Conservation (phyloP, 1,140 invertebrate species). For the Dendrolimus punctatus region DNA sequence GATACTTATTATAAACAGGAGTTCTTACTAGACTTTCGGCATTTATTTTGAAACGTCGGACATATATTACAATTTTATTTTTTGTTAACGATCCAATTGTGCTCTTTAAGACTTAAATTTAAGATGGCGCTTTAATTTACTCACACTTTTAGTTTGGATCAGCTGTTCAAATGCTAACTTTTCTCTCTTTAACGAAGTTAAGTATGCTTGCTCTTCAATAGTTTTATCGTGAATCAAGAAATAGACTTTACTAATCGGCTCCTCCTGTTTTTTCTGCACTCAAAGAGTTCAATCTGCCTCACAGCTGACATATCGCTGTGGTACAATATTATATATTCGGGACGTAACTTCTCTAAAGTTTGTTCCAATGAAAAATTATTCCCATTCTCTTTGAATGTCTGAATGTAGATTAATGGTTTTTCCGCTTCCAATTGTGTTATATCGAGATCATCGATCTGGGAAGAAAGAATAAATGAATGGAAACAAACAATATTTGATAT, state of each 20-base stretch:
- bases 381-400: conserved; percentile 83
- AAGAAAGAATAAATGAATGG: conserved; percentile 11
- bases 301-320: conserved; percentile 91
- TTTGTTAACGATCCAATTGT: neutral
- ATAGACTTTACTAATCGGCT: conserved; percentile 81
- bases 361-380: conserved; percentile 79
- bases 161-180: conserved; percentile 95
- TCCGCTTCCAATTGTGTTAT: conserved; percentile 72
- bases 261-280: conserved; percentile 81
- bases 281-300: conserved; percentile 88
- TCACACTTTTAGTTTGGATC: conserved; percentile 92
- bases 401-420: conserved; percentile 80
- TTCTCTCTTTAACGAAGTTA: conserved; percentile 91
- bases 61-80: too few relatives aligned
- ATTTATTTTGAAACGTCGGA: too few relatives aligned
- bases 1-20: too few relatives aligned
- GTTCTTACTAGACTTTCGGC: too few relatives aligned
- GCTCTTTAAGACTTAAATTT: neutral
- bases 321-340: conserved; percentile 92
- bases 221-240: conserved; percentile 92
- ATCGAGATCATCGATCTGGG: conserved; percentile 77
- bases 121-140: conserved; percentile 24
- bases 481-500: neutral
- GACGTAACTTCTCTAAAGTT: conserved; percentile 78
- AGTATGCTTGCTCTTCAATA: conserved; percentile 95